Evolutionary conservation across 1,140 invertebrate species (phyloP).

Genomic region (Drosophila murphyi): DNA sequence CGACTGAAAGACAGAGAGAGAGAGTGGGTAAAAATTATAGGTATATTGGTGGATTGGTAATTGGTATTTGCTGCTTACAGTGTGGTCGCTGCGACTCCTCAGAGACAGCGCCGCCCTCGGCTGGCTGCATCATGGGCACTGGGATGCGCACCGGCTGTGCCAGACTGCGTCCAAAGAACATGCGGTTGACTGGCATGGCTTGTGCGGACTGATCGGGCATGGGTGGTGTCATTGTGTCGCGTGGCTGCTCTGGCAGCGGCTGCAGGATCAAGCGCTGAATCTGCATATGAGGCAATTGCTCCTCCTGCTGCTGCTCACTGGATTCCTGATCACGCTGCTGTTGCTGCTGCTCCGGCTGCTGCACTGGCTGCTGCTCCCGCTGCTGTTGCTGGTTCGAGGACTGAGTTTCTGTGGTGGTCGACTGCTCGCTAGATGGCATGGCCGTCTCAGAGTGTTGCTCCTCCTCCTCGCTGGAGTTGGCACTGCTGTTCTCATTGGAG

Average conservation of each 20-base stretch:
- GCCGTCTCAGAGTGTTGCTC: constrained; percentile 52
- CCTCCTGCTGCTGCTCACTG: constrained; percentile 71
- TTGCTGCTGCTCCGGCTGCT: constrained; percentile 41
- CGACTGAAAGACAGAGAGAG: constrained; percentile 84
- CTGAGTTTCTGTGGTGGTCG: constrained; percentile 51
- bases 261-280: constrained; percentile 79
- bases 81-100: constrained; percentile 86
- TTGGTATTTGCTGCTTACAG: constrained; percentile 79
- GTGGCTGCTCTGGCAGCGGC: constrained; percentile 83
- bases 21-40: not conserved
- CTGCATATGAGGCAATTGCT: constrained; percentile 66
- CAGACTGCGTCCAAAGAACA: constrained; percentile 85
- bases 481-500: constrained; percentile 69
- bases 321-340: constrained; percentile 63
- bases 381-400: constrained; percentile 42
- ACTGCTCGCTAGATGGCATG: constrained; percentile 46
- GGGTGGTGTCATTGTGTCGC: constrained; percentile 81
- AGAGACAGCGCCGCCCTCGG: constrained; percentile 63
- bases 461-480: constrained; percentile 77
- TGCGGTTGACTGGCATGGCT: constrained; percentile 84
- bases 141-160: constrained; percentile 85
- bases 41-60: not conserved
- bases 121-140: constrained; percentile 86
- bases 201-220: constrained; percentile 79
- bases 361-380: constrained; percentile 61